Conservation (phyloP, 2,113 vertebrate species). For the Notechis scutatus region DNA sequence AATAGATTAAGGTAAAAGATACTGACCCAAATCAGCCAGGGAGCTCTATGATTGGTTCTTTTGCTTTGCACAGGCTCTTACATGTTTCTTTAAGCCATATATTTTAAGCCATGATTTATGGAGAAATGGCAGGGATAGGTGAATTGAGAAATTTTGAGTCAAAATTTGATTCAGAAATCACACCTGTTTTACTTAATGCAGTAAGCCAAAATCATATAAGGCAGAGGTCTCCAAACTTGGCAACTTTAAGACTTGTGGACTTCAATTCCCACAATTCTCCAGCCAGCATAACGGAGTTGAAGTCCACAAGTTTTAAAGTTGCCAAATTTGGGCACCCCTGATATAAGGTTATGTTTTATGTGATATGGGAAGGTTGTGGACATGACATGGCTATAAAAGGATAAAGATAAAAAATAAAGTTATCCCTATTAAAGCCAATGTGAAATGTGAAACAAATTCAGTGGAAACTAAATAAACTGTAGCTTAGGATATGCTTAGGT, state of each 20-base stretch:
- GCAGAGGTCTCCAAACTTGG: too few relatives aligned
- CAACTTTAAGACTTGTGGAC: too few relatives aligned
- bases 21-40: neutral
- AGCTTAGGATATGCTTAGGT: neutral
- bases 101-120: neutral
- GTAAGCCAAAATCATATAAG: neutral
- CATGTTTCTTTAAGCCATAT: neutral
- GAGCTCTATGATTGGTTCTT: neutral
- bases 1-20: neutral
- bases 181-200: neutral
- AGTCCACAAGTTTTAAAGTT: too few relatives aligned
- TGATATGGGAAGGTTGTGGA: neutral
- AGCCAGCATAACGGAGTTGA: too few relatives aligned
- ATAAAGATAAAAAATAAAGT: neutral
- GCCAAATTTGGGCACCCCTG: too few relatives aligned
- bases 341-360: too few relatives aligned
- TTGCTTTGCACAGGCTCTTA: neutral
- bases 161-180: neutral
- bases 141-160: neutral
- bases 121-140: neutral
- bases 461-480: neutral
- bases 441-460: neutral
- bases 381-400: neutral
- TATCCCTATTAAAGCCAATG: neutral
- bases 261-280: too few relatives aligned